Evolutionary conservation across 2,888 invertebrate genomes (phyloP).

Genomic region (Heliconius aoede): DNA sequence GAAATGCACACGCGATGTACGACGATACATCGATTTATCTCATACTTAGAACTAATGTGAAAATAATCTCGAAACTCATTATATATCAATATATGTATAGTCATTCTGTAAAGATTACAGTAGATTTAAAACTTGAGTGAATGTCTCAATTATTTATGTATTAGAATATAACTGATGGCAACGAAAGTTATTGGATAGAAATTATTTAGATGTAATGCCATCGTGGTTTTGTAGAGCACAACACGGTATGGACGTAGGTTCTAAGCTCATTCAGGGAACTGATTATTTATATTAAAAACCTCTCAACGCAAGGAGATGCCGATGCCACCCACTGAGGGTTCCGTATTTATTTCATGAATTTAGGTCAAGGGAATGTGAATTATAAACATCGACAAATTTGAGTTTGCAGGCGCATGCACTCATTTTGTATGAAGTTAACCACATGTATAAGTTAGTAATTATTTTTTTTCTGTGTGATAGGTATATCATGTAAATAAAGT

Average conservation of each 20-base stretch:
- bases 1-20: slow-evolving; percentile 53
- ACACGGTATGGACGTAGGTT: not conserved
- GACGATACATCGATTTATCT: slow-evolving; percentile 18
- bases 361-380: no score
- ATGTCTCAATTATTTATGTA: not conserved
- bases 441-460: no score
- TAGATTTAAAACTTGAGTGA: not conserved
- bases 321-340: no score
- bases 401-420: no score
- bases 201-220: not conserved
- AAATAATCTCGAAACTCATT: slow-evolving; percentile 21
- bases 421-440: no score
- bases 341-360: no score
- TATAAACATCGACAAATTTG: no score
- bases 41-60: slow-evolving; percentile 24
- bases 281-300: no score
- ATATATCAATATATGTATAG: not conserved
- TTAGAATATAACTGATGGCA: not conserved
- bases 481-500: no score
- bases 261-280: no score
- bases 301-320: no score
- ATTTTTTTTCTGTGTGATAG: no score
- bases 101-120: not conserved
- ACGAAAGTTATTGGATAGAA: not conserved
- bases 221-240: not conserved